Conservation (phyloP, 64 coral and sea anemone genomes). For the Acropora tenuis region DNA sequence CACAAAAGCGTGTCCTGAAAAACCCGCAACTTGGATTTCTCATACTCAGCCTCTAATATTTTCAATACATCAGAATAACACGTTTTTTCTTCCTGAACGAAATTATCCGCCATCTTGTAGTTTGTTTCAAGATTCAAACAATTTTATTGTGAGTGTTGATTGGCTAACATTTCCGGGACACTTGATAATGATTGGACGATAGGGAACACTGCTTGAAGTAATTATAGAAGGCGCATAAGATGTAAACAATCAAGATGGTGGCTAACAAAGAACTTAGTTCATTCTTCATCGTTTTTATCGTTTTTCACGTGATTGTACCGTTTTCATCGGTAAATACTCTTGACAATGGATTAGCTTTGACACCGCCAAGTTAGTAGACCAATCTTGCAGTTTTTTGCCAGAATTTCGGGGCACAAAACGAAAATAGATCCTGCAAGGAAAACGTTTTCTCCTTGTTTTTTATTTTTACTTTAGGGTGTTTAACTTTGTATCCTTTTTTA, state of each 20-base stretch:
- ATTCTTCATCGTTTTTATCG: neutral
- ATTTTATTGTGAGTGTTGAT: neutral
- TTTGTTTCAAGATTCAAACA: conserved; percentile 40
- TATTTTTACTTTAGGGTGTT: no score
- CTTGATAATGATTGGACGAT: neutral
- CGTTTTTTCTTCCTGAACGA: neutral
- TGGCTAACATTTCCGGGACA: conserved; percentile 14
- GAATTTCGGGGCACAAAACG: neutral
- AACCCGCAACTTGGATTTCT: conserved; percentile 66
- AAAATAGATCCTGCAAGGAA: no score
- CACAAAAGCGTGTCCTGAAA: conserved; percentile 58
- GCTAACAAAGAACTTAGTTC: neutral
- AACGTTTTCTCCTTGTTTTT: no score
- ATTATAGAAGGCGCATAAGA: neutral
- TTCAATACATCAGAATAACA: conserved; percentile 44
- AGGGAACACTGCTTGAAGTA: neutral
- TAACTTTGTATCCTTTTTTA: no score
- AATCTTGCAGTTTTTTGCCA: neutral
- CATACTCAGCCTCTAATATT: conserved; percentile 62
- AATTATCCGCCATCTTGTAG: conserved; percentile 57
- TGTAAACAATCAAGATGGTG: neutral
- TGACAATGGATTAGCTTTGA: conserved; percentile 65
- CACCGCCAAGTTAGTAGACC: conserved; percentile 64
- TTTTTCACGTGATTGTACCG: neutral
- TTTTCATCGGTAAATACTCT: conserved; percentile 13